Evolutionary conservation across 2,888 invertebrate genomes (phyloP).

Genomic region (Anoplius nigerrimus): DNA sequence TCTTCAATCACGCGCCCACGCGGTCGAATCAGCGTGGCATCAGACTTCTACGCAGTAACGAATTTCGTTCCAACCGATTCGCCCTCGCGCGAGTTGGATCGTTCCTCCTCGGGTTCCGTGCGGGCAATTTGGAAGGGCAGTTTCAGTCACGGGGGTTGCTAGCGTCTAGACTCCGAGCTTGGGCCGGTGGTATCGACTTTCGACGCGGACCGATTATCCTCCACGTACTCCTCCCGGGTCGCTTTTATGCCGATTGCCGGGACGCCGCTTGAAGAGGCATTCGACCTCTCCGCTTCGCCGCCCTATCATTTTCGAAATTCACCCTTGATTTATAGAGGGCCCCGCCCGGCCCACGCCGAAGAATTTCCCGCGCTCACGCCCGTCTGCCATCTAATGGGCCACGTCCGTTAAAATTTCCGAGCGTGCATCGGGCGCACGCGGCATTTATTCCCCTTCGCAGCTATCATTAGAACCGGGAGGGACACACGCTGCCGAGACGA

Average conservation of each 20-base stretch:
- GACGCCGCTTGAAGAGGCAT: conserved; percentile 53
- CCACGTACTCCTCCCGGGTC: conserved; percentile 46
- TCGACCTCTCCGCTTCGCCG: conserved; percentile 51
- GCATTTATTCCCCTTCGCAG: too few relatives aligned
- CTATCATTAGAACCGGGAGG: too few relatives aligned
- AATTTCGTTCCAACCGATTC: conserved; percentile 26
- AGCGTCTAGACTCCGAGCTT: conserved; percentile 65
- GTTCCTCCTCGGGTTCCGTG: conserved; percentile 61
- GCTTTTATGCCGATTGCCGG: conserved; percentile 49
- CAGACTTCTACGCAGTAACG: conserved; percentile 41
- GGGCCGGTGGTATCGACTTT: conserved; percentile 63
- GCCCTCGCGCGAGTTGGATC: conserved; percentile 17
- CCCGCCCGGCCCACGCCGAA: conserved; percentile 25
- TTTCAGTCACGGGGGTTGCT: conserved; percentile 58
- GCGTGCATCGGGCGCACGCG: too few relatives aligned
- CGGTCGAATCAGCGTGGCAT: too few relatives aligned
- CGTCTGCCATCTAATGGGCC: too few relatives aligned
- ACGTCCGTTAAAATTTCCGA: too few relatives aligned
- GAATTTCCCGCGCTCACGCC: neutral
- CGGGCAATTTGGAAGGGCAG: conserved; percentile 64
- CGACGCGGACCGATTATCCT: conserved; percentile 67
- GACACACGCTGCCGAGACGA: too few relatives aligned
- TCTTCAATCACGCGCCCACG: too few relatives aligned
- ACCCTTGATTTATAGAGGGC: conserved; percentile 63
- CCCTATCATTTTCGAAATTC: conserved; percentile 70